phyloP scores from a whole-genome alignment of 2,113 vertebrate genomes.

The Murina feae region DNA sequence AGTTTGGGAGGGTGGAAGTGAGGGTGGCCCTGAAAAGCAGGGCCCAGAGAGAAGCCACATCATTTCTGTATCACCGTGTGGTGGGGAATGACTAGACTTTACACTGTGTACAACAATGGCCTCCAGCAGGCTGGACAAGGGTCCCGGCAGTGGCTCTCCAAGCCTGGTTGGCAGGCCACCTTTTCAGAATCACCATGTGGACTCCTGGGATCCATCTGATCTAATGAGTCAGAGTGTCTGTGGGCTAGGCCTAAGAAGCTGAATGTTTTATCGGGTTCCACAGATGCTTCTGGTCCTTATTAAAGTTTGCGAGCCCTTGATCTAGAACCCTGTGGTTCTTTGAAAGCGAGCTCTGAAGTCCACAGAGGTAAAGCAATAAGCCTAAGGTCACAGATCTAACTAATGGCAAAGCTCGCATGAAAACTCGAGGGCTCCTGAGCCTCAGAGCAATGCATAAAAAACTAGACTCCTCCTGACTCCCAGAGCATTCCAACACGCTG shows the following conservation, averaged over 20 bases:
- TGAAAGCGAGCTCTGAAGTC: not conserved
- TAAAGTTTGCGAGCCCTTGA: not conserved
- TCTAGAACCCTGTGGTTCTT: not conserved
- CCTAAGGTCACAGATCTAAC: not conserved
- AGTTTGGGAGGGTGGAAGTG: not conserved
- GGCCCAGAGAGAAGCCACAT: not conserved
- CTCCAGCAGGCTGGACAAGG: not conserved
- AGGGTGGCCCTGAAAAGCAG: not conserved
- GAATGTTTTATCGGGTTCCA: not conserved
- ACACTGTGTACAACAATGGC: not conserved
- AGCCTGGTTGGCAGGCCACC: not conserved
- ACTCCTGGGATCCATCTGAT: not conserved
- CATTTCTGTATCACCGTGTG: fast-evolving
- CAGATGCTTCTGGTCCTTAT: not conserved
- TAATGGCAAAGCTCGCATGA: not conserved
- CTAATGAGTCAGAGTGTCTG: not conserved
- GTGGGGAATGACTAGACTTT: not conserved
- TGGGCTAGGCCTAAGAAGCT: not conserved
- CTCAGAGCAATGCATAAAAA: not conserved
- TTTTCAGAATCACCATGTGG: not conserved
- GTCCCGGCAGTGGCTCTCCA: not conserved
- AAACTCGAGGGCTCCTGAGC: not conserved
- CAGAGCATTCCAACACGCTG: not conserved
- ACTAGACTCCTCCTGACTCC: not conserved
- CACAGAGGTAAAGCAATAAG: not conserved